A percentile compares a stretch with the other conserved stretches of the same genome.
These are phyloP conservation scores for Piprites chloris DNA, from an alignment of 2,113 vertebrate species.

Conservation along the genomic window DNA sequence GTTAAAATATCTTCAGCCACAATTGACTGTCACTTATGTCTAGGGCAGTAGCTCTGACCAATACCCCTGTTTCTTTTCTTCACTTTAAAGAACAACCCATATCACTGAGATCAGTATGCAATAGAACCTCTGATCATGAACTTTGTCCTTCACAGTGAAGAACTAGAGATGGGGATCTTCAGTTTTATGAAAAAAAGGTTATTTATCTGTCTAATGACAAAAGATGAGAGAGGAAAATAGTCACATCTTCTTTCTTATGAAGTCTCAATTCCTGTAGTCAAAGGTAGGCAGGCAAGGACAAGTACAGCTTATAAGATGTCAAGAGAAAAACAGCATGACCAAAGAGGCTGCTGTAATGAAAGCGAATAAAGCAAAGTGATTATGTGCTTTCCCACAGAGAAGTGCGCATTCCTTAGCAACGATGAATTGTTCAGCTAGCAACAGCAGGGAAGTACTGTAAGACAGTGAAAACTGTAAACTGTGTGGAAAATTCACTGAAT, in stretches of 20 bases:
- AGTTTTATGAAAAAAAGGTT: not conserved
- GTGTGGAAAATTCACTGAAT: not conserved
- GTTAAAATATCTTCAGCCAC: not conserved
- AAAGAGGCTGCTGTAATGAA: constrained; percentile 5
- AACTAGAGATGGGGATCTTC: not conserved
- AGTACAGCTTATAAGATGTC: not conserved
- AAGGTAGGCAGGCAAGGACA: not conserved
- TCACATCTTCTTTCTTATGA: not conserved
- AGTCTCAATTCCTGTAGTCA: not conserved
- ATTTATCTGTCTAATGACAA: not conserved
- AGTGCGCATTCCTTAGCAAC: constrained; percentile 6
- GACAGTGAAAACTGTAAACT: not conserved
- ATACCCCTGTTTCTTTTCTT: not conserved
- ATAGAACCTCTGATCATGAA: not conserved
- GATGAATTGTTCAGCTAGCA: not conserved
- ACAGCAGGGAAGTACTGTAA: not conserved
- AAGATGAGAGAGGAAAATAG: not conserved
- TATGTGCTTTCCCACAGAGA: not conserved
- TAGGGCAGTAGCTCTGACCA: not conserved
- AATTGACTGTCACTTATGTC: not conserved
- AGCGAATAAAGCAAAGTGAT: constrained; percentile 12
- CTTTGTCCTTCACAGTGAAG: not conserved
- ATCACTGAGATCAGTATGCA: not conserved
- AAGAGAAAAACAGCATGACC: not conserved
- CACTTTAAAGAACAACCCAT: not conserved